Evolutionary conservation across 1,140 invertebrate genomes (phyloP), one percentile per base, ranked within the genome.

Genomic region (Drosophila ercepeae): DNA sequence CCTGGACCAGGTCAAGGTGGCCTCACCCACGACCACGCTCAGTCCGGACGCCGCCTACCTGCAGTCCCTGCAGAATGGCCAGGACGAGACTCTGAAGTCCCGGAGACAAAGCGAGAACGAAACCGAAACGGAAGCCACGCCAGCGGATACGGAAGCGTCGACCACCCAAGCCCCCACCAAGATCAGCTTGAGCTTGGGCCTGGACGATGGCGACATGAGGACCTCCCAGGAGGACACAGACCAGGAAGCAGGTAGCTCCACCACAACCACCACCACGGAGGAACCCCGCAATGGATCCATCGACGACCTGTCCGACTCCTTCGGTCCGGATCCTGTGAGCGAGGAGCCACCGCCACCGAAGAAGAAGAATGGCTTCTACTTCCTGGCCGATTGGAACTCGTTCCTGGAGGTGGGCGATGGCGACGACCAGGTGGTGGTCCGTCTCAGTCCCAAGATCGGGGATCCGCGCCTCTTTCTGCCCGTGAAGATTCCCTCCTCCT

Each of bases 381-480:
- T 96, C 91, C 93, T 96, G 50, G 92, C 96, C 1, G 96, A 97
- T 79, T 96, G 96, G 96, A 97, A 97, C 78, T 94, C 95, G 9
- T 97, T 97, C 76, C 91, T 97, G 3, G 95, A 96, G 89, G 95
- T 97, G 2, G 96, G 96, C 19, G 95, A 96, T n/a, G 95, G 94
- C 49, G 94, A 94, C 23, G 94, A 94, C 50, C 95, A 95, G 91
- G 94, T 97, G 1, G 95, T 96, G 79, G 93, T 97, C 68, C 93
- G 95, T 72, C 96, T 97, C 75, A 93, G 95, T 57, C 96, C 96
- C 0, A 96, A 95, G 92, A 93, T 95, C 41, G 96, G 96, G 1
- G 95, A 97, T 90, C 94, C 95, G 44, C 93, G 94, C 46, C 93
- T 95, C 90, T 97, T 96, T 86, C 90, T 96, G 59, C 93, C 94